Base-by-base conservation (phyloP, 2,888 invertebrate genomes). In the Eupithecia dodoneata region DNA sequence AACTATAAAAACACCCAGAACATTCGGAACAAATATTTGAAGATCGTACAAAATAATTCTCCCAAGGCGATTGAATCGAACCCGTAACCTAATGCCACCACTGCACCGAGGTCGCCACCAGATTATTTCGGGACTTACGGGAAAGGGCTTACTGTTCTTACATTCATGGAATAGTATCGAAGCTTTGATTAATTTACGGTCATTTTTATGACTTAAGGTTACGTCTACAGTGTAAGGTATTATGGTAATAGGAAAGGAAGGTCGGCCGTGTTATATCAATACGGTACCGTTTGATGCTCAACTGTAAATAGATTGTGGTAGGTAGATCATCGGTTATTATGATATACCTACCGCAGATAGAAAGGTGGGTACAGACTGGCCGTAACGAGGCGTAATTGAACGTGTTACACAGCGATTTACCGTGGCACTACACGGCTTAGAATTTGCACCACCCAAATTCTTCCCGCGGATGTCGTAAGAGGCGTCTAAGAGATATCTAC, bases 281-380 rank as follows among this genome's bases (percentile, higher is more conserved):
- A 70, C 47, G 47, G 45, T 70, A 74, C 74, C 69, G 70, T 70
- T 47, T 47, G 76, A 75, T 72, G 72, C 71, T 18, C 13, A 45
- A 70, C 71, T 76, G 73, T 69, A 47, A 70, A 70, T 70, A 49
- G 13, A 49, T 70, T 70, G 47, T 70, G 47, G 30, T 70, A 70
- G 47, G 70, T 47, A 47, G 10, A 30, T 59, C 18, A 59, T 59
- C 18, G 18, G 55, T 59, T 18, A 59, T 59, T n/a, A 59, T 59
- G 52, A n/a, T 55, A 55, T 5, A 18, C 10, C 30, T 63, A 30
- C 30, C 63, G 30, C 18, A 59, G 18, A 18, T 59, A n/a, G n/a
- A 6, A 55, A 55, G 55, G 6, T 55, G 4, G 49, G 10, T 47
- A 47, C 7, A 2, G 45, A 47, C 12, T 10, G 47, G 12, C 9